Base-by-base conservation (phyloP, 2,113 vertebrate species). In the Cottus gobio region DNA sequence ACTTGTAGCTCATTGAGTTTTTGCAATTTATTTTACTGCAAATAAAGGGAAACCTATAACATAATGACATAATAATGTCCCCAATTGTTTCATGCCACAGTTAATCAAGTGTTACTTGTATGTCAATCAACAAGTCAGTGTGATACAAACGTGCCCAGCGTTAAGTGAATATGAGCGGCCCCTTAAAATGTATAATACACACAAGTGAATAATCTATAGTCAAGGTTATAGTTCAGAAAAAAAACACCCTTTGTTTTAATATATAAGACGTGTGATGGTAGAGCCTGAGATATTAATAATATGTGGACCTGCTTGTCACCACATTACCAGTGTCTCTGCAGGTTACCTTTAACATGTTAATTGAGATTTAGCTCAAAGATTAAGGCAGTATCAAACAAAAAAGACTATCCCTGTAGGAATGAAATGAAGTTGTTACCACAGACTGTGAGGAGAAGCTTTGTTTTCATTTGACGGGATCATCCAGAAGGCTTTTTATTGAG, bases 401-500 rank as follows among this genome's bases (percentile, higher is more conserved):
- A 72, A 67, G 18, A 77, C n/a, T n/a, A 36, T 50, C 56, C 58
- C 52, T 56, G 37, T 36, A 57, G 58, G 58, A 84, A 31, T 39
- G 42, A 71, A 67, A 39, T 50, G 8, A 61, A 76, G 42, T 52
- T 22, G 57, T 10, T 58, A 75, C 80, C 52, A 34, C 77, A 73
- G 39, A 20, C 61, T 67, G 74, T 58, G 66, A 77, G 4, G 71
- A 82, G 68, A 16, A 8, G 22, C 34, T 70, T 62, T 79, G 73
- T 87, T 84, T 74, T 71, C 30, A 60, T 85, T 83, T 77, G 48
- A 77, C 31, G 13, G 60, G 39, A 85, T 83, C 71, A 77, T 77
- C 83, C 65, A 86, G 63, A 54, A 66, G 66, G 84, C 2, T 71
- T 84, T 82, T 37, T 56, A 67, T 54, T 77, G 58, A 16, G 54